These are phyloP conservation scores for Toxotes jaculatrix DNA, from an alignment of 2,113 vertebrate genomes.

Conservation along the genomic window DNA sequence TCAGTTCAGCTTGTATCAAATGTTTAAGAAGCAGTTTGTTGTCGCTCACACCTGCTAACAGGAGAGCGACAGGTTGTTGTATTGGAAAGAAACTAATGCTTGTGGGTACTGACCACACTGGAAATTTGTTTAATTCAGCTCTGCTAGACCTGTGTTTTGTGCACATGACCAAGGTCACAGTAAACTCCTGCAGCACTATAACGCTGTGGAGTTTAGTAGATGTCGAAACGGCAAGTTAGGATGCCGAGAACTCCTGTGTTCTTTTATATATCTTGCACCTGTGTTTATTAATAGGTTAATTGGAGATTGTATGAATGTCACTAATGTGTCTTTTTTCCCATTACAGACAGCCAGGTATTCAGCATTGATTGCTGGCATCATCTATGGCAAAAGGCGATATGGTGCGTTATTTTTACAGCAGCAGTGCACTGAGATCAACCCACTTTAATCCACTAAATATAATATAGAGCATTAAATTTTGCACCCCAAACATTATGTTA, in stretches of 20 bases:
- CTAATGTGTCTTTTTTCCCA: not conserved
- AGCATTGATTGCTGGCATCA: slow-evolving; percentile 88
- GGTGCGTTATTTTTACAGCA: slow-evolving; percentile 83
- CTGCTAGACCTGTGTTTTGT: not conserved
- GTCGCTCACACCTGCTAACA: not conserved
- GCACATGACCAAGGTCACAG: not conserved
- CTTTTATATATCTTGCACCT: not conserved
- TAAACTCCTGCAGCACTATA: not conserved
- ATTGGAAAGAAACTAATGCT: not conserved
- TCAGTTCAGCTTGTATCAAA: not conserved
- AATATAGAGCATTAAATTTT: not conserved
- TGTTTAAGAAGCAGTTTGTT: not conserved
- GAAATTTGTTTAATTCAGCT: not conserved
- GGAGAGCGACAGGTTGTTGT: not conserved
- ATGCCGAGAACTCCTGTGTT: not conserved
- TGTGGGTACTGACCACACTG: not conserved
- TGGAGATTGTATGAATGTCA: not conserved
- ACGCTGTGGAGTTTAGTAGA: not conserved
- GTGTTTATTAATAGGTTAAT: not conserved
- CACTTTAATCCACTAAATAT: not conserved
- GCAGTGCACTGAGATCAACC: not conserved
- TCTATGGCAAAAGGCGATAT: slow-evolving; percentile 93
- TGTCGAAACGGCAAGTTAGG: no score
- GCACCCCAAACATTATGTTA: not conserved
- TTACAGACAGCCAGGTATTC: slow-evolving; percentile 92